These are phyloP conservation scores for Sogatella furcifera DNA, from an alignment of 1,140 invertebrate genomes.

Conservation along the genomic window DNA sequence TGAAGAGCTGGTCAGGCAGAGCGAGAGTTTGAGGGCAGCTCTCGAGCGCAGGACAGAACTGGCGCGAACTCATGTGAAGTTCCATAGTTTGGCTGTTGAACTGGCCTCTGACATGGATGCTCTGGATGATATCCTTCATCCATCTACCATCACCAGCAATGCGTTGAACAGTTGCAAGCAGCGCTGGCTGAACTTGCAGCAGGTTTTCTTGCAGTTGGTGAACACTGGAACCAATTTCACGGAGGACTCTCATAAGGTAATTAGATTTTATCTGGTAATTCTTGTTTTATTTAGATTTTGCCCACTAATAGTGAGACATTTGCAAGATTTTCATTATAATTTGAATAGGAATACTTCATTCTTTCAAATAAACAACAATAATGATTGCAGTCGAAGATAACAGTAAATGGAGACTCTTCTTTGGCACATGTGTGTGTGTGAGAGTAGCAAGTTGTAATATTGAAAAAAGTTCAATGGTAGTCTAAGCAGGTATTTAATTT, in stretches of 20 bases:
- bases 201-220: conserved; percentile 46
- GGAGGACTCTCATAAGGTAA: conserved; percentile 48
- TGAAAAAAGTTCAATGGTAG: too few species aligned
- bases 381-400: too few species aligned
- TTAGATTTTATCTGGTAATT: too few species aligned
- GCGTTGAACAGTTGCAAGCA: conserved; percentile 25
- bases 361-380: too few species aligned
- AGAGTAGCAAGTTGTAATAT: too few species aligned
- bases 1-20: conserved; percentile 47
- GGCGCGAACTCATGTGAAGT: conserved; percentile 48
- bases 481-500: too few species aligned
- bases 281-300: too few species aligned
- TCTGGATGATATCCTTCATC: conserved; percentile 43
- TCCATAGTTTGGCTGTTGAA: conserved; percentile 56
- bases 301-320: too few species aligned
- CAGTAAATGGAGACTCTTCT: too few species aligned
- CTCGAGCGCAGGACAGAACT: conserved; percentile 52
- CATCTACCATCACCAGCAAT: background rate
- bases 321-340: too few species aligned
- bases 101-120: conserved; percentile 53
- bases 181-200: conserved; percentile 41
- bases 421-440: too few species aligned
- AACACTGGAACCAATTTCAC: conserved; percentile 56
- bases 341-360: too few species aligned
- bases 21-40: conserved; percentile 49